phyloP scores from a whole-genome alignment of 2,888 invertebrate genomes.

The Eucera pruinosa region DNA sequence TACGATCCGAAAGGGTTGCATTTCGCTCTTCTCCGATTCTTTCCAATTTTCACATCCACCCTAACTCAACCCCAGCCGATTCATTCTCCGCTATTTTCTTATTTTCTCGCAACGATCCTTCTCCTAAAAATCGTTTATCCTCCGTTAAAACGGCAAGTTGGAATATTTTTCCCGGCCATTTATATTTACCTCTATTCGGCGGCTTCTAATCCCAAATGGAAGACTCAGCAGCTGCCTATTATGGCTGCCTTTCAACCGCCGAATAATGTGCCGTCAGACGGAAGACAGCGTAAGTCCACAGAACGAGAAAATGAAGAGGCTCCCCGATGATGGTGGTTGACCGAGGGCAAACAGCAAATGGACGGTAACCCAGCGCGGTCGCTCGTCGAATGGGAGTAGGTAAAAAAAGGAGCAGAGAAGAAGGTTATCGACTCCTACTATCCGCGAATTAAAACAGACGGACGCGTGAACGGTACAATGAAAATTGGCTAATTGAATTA shows the following conservation, averaged over 20 bases:
- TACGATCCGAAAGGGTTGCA: no score
- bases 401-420: conserved; percentile 16
- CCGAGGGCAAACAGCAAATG: conserved; percentile 55
- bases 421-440: conserved; percentile 30
- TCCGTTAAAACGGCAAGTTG: no score
- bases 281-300: conserved; percentile 24
- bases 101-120: no score
- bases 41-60: no score
- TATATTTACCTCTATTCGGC: no score
- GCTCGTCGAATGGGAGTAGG: neutral
- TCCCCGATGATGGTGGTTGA: conserved; percentile 35
- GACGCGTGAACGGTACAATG: conserved; percentile 49
- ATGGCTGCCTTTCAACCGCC: neutral
- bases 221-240: no score
- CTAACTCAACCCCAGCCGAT: no score
- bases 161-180: no score
- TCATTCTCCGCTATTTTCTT: no score
- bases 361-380: conserved; percentile 19
- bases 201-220: no score
- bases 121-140: no score
- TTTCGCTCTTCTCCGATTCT: no score
- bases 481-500: conserved; percentile 59
- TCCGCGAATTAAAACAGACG: conserved; percentile 36
- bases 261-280: neutral
- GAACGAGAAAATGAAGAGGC: conserved; percentile 52